Base-by-base conservation (phyloP, 2,888 invertebrate species). In the Quadriops clusia region DNA sequence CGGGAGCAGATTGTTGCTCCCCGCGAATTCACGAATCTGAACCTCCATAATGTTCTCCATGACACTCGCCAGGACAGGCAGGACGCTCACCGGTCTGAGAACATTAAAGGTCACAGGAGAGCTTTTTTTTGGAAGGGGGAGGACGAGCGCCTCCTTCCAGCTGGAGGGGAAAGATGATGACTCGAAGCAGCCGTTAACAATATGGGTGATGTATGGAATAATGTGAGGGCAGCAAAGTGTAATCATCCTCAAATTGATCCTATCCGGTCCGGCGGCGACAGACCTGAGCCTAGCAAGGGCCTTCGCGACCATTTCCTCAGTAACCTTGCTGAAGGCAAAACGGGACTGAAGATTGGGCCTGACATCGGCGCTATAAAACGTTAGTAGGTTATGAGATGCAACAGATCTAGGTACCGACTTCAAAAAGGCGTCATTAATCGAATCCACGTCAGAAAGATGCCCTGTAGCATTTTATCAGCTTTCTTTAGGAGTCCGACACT, bases 71-170 rank as follows among this genome's bases (percentile, higher is more conserved):
- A 44, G 3, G 3, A 27, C 21, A 5, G 35, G 32, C 2, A 43
- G 25, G 1, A 44, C 16, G 11, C 46, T 38, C 0, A 51, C 45
- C 1, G 49, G 47, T 5, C 49, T 27, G 5, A 44, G 32, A 23
- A 49, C 45, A 9, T 31, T 34, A 2, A 38, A 23, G 3, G 7
- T 27, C 1, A 23, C 9, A 2, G 43, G 41, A 13, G 17, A 10
- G 3, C 26, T 9, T 11, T 23, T 35, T 31, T 49, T 51, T 1
- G 42, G 43, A 1, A 47, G 24, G 0, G 46, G 46, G 4, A 13
- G 30, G 1, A 48, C 27, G 0, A 45, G 1, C 1, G 49, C 46
- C 6, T 14, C 24, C 23, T 49, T 47, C 45, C 47, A 47, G 6
- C 9, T 3, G 1, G 24, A 24, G 6, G 44, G 47, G 30, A 41